phyloP scores from a whole-genome alignment of 2,888 invertebrate species.

The Lasioglossum lativentre region DNA sequence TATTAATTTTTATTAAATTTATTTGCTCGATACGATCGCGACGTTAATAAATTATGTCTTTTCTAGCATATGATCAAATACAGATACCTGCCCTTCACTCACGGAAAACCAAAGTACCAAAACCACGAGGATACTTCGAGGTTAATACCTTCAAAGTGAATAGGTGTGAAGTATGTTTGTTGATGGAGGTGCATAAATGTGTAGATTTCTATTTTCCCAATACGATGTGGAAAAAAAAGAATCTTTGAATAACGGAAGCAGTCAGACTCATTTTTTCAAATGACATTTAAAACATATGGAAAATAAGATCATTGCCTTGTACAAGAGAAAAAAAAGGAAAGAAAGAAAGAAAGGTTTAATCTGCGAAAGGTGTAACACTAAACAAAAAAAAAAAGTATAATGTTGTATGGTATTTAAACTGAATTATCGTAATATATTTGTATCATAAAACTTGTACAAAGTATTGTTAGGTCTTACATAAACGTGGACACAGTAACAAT shows the following conservation, averaged over 20 bases:
- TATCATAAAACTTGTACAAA: conserved; percentile 84
- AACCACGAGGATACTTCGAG: conserved; percentile 86
- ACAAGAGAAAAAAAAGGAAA: conserved; percentile 1
- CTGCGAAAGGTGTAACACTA: conserved; percentile 57
- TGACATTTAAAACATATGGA: conserved; percentile 52
- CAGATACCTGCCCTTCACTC: conserved; percentile 99
- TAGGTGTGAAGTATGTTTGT: conserved; percentile 75
- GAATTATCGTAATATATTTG: conserved; percentile 83
- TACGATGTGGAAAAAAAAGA: conserved; percentile 53
- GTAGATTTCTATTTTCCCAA: conserved; percentile 76
- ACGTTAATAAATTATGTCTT: not conserved
- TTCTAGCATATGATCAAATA: conserved; percentile 99
- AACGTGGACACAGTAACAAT: conserved; percentile 76
- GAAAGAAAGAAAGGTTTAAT: conserved; percentile 38
- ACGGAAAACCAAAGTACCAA: conserved; percentile 98
- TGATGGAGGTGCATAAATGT: conserved; percentile 75
- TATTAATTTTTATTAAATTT: not conserved
- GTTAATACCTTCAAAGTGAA: conserved; percentile 81
- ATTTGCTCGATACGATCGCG: not conserved
- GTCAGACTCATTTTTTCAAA: conserved; percentile 65
- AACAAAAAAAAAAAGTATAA: conserved; percentile 53
- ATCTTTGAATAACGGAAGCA: conserved; percentile 59
- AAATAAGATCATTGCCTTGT: conserved; percentile 65
- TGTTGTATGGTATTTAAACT: conserved; percentile 73
- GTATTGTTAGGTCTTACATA: conserved; percentile 82